These are phyloP conservation scores for Idaea dimidiata DNA, from an alignment of 2,888 invertebrate species.

Conservation along the genomic window DNA sequence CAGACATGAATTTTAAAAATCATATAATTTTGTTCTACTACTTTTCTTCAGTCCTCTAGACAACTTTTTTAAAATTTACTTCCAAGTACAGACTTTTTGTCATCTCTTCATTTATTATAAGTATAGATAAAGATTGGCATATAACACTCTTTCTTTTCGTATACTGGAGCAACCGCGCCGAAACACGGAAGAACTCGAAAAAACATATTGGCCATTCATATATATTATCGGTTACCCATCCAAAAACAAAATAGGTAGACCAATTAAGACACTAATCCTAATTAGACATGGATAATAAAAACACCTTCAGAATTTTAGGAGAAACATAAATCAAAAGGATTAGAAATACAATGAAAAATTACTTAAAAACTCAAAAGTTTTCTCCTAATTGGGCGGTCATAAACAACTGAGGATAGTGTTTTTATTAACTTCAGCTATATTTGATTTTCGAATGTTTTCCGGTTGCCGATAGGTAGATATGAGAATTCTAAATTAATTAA, in stretches of 20 bases:
- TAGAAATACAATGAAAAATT: background rate
- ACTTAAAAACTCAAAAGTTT: background rate
- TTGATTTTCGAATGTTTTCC: slow-evolving; percentile 1
- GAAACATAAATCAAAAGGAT: background rate
- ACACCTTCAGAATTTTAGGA: background rate
- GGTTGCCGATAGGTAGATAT: slow-evolving; percentile 20
- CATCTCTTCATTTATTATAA: no score
- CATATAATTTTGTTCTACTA: no score
- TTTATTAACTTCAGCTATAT: background rate
- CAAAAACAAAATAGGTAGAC: background rate
- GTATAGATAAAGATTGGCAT: no score
- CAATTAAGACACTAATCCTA: background rate
- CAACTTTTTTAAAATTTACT: no score
- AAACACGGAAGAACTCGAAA: no score
- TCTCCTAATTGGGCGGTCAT: background rate
- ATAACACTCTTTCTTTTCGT: no score
- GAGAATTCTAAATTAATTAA: slow-evolving; percentile 5
- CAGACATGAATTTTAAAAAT: no score
- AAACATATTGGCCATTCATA: no score
- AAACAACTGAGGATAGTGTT: background rate
- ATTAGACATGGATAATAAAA: background rate
- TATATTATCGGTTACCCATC: no score
- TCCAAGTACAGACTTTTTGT: no score
- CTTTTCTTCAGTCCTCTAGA: no score
- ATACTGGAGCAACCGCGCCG: no score